phyloP scores from a whole-genome alignment of 2,888 invertebrate genomes.

The Magallana nippona region DNA sequence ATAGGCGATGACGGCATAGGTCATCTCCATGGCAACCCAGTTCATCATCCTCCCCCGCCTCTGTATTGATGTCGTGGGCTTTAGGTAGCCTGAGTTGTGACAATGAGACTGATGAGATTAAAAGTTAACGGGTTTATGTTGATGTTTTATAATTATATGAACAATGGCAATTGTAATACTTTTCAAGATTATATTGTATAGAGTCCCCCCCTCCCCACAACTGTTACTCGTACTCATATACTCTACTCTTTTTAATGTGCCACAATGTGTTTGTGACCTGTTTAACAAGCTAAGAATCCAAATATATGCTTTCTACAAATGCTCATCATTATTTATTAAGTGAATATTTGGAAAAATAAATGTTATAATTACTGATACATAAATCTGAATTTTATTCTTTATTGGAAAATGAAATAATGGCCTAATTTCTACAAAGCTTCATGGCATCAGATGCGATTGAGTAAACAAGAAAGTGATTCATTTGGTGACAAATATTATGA shows the following conservation, averaged over 20 bases:
- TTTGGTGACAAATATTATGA: background rate
- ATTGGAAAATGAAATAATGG: too few species aligned
- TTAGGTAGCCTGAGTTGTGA: background rate
- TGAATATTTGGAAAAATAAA: background rate
- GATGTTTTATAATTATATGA: too few species aligned
- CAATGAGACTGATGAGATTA: too few species aligned
- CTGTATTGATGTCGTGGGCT: background rate
- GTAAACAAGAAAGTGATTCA: background rate
- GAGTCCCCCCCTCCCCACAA: too few species aligned
- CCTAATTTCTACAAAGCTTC: too few species aligned
- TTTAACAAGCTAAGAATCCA: background rate
- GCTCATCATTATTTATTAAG: slow-evolving; percentile 24
- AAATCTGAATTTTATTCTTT: background rate
- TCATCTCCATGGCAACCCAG: slow-evolving; percentile 26
- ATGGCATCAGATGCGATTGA: too few species aligned
- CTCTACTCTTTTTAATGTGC: too few species aligned
- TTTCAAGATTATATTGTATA: too few species aligned
- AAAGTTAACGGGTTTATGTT: too few species aligned
- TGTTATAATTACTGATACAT: background rate
- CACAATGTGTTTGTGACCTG: too few species aligned
- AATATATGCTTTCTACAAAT: background rate
- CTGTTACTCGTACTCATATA: too few species aligned
- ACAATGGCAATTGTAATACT: too few species aligned
- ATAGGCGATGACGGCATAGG: slow-evolving; percentile 37
- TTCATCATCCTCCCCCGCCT: slow-evolving; percentile 10